A percentile compares a stretch with the other conserved stretches of the same genome.
These are phyloP conservation scores for Andinoacara biseriatus DNA, from an alignment of 2,113 vertebrate species.

Conservation along the genomic window DNA sequence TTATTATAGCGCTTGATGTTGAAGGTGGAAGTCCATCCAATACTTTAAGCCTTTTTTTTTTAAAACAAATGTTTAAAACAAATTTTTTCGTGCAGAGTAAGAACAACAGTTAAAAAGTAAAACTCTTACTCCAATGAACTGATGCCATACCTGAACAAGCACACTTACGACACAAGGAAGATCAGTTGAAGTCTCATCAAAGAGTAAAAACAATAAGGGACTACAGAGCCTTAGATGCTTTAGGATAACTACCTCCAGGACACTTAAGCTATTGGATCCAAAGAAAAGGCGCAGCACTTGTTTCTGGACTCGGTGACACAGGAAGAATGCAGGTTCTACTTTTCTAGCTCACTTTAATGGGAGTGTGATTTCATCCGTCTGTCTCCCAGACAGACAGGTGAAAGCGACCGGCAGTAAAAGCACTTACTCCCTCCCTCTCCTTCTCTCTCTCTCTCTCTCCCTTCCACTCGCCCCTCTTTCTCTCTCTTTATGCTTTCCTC, in stretches of 20 bases:
- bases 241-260: constrained; percentile 9
- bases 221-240: constrained; percentile 11
- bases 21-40: constrained; percentile 36
- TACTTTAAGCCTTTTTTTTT: constrained; percentile 3
- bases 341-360: constrained; percentile 39
- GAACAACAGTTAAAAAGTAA: constrained; percentile 8
- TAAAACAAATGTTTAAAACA: constrained; percentile 12
- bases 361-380: constrained; percentile 61
- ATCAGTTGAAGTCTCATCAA: constrained; percentile 14
- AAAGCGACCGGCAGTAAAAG: constrained; percentile 62
- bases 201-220: constrained; percentile 18
- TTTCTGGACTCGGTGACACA: constrained; percentile 19
- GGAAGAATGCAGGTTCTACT: constrained; percentile 29
- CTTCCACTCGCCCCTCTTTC: neutral
- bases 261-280: neutral
- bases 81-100: neutral
- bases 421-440: constrained; percentile 33
- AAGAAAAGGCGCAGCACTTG: constrained; percentile 2
- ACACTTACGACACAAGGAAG: neutral
- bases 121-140: neutral
- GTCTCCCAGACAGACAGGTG: constrained; percentile 62
- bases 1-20: constrained; percentile 40
- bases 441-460: neutral
- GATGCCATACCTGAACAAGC: constrained; percentile 1
- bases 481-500: neutral